Percentiles rank a stretch among this genome's conserved stretches.
Evolutionary conservation across 2,113 vertebrate species (phyloP).

Genomic region (Perca schrenkii): DNA sequence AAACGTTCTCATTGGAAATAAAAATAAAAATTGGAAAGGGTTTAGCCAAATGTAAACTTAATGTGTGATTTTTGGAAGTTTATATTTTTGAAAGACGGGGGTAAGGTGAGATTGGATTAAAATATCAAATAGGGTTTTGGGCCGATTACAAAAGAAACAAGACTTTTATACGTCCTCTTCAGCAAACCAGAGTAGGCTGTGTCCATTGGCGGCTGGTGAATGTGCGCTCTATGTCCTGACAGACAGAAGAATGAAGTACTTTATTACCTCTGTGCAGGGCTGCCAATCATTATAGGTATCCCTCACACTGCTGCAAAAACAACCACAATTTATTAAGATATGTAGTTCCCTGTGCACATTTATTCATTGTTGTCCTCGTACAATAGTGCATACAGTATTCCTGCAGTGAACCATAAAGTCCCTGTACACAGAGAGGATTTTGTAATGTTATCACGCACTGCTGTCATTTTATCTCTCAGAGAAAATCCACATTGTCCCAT

Average conservation of each 20-base stretch:
- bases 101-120: conserved; percentile 73
- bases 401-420: background rate
- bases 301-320: conserved; percentile 48
- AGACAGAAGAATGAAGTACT: conserved; percentile 75
- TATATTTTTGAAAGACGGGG: conserved; percentile 17
- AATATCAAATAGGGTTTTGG: conserved; percentile 74
- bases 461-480: conserved; percentile 46
- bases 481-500: conserved; percentile 11
- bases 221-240: conserved; percentile 74
- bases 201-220: conserved; percentile 73
- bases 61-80: conserved; percentile 45
- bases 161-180: conserved; percentile 66
- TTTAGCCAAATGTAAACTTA: conserved; percentile 60
- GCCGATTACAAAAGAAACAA: conserved; percentile 77
- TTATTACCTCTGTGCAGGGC: conserved; percentile 68
- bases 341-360: conserved; percentile 37
- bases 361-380: conserved; percentile 15
- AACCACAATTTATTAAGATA: conserved; percentile 28
- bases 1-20: conserved; percentile 59
- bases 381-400: conserved; percentile 3
- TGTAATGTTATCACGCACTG: background rate
- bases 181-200: conserved; percentile 60
- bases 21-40: conserved; percentile 56
- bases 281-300: conserved; percentile 71
- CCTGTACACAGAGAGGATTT: background rate